phyloP scores from a whole-genome alignment of 37 sponge, comb jelly and placozoan species.

The Mnemiopsis leidyi region DNA sequence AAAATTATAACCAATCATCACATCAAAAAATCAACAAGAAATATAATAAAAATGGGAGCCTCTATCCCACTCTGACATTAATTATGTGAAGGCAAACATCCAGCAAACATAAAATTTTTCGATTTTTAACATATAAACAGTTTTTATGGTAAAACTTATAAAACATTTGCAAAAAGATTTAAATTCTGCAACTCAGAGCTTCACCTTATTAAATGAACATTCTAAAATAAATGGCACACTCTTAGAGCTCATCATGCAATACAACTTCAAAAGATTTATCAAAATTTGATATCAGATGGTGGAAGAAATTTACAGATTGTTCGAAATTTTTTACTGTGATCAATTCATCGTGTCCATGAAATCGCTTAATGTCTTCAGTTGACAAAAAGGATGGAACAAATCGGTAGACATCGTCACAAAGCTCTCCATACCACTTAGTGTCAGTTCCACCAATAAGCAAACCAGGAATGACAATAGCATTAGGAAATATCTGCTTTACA shows the following conservation, averaged over 20 bases:
- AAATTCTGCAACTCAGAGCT: no score
- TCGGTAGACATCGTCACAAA: constrained; percentile 63
- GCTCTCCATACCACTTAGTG: constrained; percentile 30
- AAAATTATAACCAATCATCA: no score
- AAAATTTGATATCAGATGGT: constrained; percentile 58
- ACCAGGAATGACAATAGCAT: constrained; percentile 49
- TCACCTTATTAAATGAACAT: no score
- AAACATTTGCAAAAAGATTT: no score
- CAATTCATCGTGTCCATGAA: constrained; percentile 66
- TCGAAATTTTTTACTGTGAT: constrained; percentile 63
- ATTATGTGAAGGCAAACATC: no score
- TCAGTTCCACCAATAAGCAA: constrained; percentile 64
- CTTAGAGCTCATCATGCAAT: constrained; percentile 48
- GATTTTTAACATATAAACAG: no score
- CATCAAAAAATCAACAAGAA: no score
- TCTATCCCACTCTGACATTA: no score
- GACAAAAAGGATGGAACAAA: constrained; percentile 52
- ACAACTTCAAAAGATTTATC: constrained; percentile 29
- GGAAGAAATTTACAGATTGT: constrained; percentile 66
- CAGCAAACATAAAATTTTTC: no score
- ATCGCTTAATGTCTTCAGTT: constrained; percentile 45
- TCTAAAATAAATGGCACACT: no score
- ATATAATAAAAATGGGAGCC: no score
- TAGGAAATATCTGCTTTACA: constrained; percentile 47
- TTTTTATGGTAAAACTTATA: no score